Conservation (phyloP, 2,888 invertebrate genomes). For the Synanthedon andrenaeformis region DNA sequence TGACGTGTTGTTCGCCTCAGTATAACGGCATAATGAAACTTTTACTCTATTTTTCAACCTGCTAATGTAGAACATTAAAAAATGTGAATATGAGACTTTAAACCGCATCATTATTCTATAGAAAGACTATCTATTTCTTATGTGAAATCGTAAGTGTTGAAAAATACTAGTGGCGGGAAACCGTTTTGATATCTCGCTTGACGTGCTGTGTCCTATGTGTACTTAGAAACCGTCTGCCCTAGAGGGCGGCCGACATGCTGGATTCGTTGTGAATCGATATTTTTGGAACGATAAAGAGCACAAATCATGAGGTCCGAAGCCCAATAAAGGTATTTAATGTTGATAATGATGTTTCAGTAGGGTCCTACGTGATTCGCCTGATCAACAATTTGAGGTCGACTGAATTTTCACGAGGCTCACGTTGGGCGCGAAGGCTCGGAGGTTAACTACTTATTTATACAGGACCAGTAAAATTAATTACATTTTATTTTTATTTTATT, state of each 20-base stretch:
- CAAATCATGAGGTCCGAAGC: slow-evolving; percentile 61
- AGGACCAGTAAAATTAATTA: neutral
- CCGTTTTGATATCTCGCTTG: slow-evolving; percentile 66
- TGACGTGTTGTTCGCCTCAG: slow-evolving; percentile 34
- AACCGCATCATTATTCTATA: neutral
- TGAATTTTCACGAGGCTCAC: slow-evolving; percentile 16
- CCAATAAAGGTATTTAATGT: slow-evolving; percentile 59
- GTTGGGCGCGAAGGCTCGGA: slow-evolving; percentile 29
- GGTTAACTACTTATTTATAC: neutral
- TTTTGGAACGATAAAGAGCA: slow-evolving; percentile 63
- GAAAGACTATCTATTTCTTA: slow-evolving; percentile 8
- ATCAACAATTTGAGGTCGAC: slow-evolving; percentile 2
- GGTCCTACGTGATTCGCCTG: neutral
- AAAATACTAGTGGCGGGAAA: slow-evolving; percentile 69
- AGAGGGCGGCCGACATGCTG: slow-evolving; percentile 69
- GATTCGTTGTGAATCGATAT: slow-evolving; percentile 69
- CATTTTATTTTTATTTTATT: neutral
- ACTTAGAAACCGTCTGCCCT: slow-evolving; percentile 63
- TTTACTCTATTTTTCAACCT: slow-evolving; percentile 50
- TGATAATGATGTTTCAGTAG: slow-evolving; percentile 4
- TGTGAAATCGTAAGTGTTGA: slow-evolving; percentile 37
- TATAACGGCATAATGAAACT: slow-evolving; percentile 45
- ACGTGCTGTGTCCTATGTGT: slow-evolving; percentile 69
- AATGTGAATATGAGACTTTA: neutral
- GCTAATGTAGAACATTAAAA: slow-evolving; percentile 21